phyloP scores from a whole-genome alignment of 2,888 invertebrate species.

The Hecatera dysodea region DNA sequence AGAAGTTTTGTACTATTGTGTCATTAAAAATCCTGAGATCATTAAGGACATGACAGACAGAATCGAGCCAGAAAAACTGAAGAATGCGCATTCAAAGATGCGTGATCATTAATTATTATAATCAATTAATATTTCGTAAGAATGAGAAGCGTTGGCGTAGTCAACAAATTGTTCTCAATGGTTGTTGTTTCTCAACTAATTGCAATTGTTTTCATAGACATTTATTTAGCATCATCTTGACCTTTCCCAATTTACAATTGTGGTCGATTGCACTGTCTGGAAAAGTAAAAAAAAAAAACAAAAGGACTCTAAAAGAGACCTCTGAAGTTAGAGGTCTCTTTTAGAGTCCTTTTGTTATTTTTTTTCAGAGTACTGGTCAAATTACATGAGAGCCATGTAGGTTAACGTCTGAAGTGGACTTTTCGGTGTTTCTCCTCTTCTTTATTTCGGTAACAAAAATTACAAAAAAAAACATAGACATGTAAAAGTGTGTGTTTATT shows the following conservation, averaged over 20 bases:
- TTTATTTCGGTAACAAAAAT: too few species aligned
- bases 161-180: slow-evolving; percentile 15
- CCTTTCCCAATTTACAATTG: neutral
- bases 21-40: neutral
- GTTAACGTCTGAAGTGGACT: too few species aligned
- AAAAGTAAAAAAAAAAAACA: too few species aligned
- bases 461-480: too few species aligned
- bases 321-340: too few species aligned
- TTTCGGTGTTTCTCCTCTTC: too few species aligned
- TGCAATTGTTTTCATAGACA: neutral
- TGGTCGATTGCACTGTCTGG: too few species aligned
- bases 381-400: too few species aligned
- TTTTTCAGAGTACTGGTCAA: too few species aligned
- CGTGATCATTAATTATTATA: slow-evolving; percentile 30
- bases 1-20: neutral
- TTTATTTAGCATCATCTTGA: neutral
- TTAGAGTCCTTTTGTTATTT: too few species aligned
- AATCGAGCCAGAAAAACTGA: neutral
- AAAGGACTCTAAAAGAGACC: too few species aligned
- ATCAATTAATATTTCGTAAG: slow-evolving; percentile 47
- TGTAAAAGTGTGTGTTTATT: too few species aligned
- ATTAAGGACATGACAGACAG: neutral
- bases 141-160: slow-evolving; percentile 13
- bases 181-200: slow-evolving; percentile 3
- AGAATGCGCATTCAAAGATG: neutral